These are phyloP conservation scores for Delichon dasypus DNA, from an alignment of 2,797 vertebrate species.

Conservation along the genomic window DNA sequence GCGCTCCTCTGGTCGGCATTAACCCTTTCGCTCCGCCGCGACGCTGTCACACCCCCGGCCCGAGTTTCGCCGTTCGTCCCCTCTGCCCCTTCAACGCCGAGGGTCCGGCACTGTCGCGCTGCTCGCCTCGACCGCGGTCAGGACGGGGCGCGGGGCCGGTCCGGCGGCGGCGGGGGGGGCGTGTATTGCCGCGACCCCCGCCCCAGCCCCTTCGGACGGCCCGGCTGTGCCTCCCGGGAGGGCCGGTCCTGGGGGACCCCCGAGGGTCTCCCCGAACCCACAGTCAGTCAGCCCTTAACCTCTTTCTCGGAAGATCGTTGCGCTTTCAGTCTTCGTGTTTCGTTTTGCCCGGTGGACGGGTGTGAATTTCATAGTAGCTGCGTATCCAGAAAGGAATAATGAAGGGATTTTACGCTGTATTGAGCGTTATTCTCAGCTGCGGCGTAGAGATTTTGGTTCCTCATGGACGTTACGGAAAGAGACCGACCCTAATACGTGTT, in stretches of 20 bases:
- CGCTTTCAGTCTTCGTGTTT: neutral
- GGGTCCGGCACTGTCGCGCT: neutral
- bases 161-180: neutral
- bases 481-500: neutral
- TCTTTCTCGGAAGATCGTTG: neutral
- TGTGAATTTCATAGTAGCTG: neutral
- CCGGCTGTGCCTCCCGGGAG: neutral
- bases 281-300: neutral
- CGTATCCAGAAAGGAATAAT: neutral
- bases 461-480: neutral
- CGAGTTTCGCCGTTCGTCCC: neutral
- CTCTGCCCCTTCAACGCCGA: neutral
- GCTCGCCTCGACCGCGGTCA: neutral
- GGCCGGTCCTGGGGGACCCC: neutral
- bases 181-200: neutral
- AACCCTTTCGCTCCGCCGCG: conserved; percentile 64
- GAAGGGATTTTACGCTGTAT: neutral
- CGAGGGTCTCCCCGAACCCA: neutral
- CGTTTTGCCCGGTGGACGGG: neutral
- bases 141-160: neutral
- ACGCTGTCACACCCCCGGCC: conserved; percentile 9
- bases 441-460: neutral
- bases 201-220: neutral
- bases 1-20: conserved; percentile 55
- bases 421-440: neutral